Conservation (phyloP, 2,888 invertebrate species). For the Scaptomyza polygonia region DNA sequence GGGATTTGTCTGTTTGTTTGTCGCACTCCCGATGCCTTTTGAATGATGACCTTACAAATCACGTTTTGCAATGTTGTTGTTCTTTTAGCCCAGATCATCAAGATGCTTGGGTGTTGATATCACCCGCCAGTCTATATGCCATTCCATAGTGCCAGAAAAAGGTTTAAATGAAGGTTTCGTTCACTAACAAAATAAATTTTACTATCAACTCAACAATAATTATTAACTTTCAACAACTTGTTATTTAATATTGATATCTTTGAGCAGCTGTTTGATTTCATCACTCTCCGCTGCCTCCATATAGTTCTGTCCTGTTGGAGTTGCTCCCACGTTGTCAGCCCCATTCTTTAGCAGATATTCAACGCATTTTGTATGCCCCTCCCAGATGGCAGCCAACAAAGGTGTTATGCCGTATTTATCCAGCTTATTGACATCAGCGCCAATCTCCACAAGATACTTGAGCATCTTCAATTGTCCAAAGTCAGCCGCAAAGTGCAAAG, state of each 20-base stretch:
- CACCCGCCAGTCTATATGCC: constrained; percentile 29
- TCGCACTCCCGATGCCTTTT: constrained; percentile 69
- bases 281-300: constrained; percentile 47
- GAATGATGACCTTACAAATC: constrained; percentile 83
- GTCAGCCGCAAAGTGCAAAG: constrained; percentile 97
- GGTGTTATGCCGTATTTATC: constrained; percentile 98
- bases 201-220: not conserved
- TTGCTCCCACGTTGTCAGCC: constrained; percentile 25
- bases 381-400: constrained; percentile 97
- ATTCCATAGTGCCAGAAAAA: constrained; percentile 33
- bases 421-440: constrained; percentile 96
- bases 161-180: not conserved
- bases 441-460: constrained; percentile 93
- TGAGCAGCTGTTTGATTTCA: constrained; percentile 46
- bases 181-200: not conserved
- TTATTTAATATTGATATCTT: not conserved
- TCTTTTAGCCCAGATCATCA: constrained; percentile 63
- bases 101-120: constrained; percentile 72
- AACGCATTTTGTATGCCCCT: constrained; percentile 96
- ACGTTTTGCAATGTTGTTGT: constrained; percentile 72
- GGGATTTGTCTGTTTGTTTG: constrained; percentile 22
- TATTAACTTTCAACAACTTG: too few relatives aligned
- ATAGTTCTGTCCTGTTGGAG: constrained; percentile 50
- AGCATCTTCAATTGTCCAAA: constrained; percentile 96
- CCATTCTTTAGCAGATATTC: constrained; percentile 92